Conservation (phyloP, 2,113 vertebrate genomes). For the Rostratula benghalensis region DNA sequence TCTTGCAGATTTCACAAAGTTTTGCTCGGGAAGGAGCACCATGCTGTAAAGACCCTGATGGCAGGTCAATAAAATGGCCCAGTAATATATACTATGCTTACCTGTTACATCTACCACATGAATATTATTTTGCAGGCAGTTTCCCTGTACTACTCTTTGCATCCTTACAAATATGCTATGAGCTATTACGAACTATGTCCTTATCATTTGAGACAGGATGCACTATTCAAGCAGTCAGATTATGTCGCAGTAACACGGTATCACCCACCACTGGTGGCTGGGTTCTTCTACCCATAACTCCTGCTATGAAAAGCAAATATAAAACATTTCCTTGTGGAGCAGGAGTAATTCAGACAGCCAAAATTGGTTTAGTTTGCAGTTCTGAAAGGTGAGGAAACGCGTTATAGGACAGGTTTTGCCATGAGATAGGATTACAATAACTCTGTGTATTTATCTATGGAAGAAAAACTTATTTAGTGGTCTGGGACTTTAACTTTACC, state of each 20-base stretch:
- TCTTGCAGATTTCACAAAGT: background rate
- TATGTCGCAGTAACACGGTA: accelerated
- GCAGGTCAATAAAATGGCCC: background rate
- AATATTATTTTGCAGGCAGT: background rate
- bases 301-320: no score
- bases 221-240: background rate
- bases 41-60: background rate
- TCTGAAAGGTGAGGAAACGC: background rate
- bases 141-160: background rate
- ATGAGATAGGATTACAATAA: background rate
- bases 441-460: background rate
- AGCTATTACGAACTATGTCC: background rate
- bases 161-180: background rate
- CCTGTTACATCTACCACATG: background rate
- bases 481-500: background rate
- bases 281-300: background rate
- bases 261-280: background rate
- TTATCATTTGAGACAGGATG: background rate
- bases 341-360: background rate
- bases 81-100: background rate
- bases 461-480: background rate
- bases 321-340: background rate
- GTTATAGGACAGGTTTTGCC: background rate
- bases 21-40: background rate
- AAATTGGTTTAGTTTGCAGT: background rate